Evolutionary conservation across 2,888 invertebrate species (phyloP).

Genomic region (Mythimna ferrago): DNA sequence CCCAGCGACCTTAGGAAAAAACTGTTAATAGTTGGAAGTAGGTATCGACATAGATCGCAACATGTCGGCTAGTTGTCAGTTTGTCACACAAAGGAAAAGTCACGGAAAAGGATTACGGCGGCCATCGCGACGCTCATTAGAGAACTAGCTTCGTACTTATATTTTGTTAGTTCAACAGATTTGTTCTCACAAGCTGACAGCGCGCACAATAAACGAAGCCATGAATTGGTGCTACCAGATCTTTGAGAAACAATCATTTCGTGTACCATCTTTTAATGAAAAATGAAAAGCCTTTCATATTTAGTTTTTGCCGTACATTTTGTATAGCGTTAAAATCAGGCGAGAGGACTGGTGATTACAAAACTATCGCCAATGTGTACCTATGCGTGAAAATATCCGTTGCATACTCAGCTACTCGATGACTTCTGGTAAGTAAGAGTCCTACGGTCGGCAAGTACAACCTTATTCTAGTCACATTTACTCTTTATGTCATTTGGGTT

Average conservation of each 20-base stretch:
- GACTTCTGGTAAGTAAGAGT: too few species aligned
- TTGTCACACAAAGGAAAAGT: conserved; percentile 8
- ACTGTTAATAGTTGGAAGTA: background rate
- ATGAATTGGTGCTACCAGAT: background rate
- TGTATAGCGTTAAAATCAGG: too few species aligned
- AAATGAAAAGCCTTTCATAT: background rate
- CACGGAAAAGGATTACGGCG: conserved; percentile 30
- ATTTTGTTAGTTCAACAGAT: conserved; percentile 10
- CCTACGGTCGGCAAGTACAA: too few species aligned
- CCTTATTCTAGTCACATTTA: too few species aligned
- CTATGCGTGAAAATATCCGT: too few species aligned
- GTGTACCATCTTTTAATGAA: background rate
- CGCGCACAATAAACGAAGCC: background rate
- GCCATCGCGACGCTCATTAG: conserved; percentile 36
- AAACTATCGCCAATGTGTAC: too few species aligned
- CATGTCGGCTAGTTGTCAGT: conserved; percentile 19
- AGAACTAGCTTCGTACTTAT: conserved; percentile 30
- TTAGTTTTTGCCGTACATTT: too few species aligned
- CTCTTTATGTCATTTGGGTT: too few species aligned
- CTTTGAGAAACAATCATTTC: background rate
- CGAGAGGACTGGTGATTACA: too few species aligned
- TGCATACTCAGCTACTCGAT: too few species aligned
- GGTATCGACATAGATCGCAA: background rate
- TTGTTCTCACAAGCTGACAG: conserved; percentile 5
- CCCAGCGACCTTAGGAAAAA: background rate